Base-by-base conservation (phyloP, 2,797 vertebrate species). In the Morelia viridis region DNA sequence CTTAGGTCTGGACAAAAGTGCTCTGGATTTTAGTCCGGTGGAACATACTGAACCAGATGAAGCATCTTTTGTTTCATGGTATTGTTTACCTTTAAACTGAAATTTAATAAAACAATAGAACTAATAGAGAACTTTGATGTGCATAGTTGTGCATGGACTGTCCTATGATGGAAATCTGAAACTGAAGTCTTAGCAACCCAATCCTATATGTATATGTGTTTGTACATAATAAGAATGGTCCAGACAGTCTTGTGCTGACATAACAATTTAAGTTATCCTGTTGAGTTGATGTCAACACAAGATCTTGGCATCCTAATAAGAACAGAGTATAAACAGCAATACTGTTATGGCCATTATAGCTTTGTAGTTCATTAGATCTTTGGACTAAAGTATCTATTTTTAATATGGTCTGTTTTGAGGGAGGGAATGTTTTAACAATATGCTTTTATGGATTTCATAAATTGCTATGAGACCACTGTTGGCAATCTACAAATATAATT, bases 1-100 rank as follows among this genome's bases (percentile, higher is more conserved):
- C 93, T 94, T 99, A 95, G 99, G 99, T 50, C 96, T 99, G 97
- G 99, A 99, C 94, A 99, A 99, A 97, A 99, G 98, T 41, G 98
- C 99, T 85, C 98, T 99, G 90, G 99, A 99, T 96, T 99, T 99
- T 95, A 99, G 99, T 96, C 99, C 99, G 0, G 97, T 99, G 7
- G 98, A 99, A 97, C 98, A 99, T 96, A 97, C 97, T 0, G 98
- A 98, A 92, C 96, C 97, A 85, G 99, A 99, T 96, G 99, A 98
- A 46, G 98, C 99, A 19, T 99, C 99, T 8, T 97, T 99, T 92
- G 97, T 98, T 93, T 99, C 98, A 94, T 99, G 99, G 99, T 99
- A 97, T 0, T 93, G 65, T 64, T 85, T 58, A 93, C 58, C 35
- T 87, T 87, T 8, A 76, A 94, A 61, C 28, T 84, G 12, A 61